These are phyloP conservation scores for Trichopoda pennipes DNA, from an alignment of 2,888 invertebrate species.

Conservation along the genomic window DNA sequence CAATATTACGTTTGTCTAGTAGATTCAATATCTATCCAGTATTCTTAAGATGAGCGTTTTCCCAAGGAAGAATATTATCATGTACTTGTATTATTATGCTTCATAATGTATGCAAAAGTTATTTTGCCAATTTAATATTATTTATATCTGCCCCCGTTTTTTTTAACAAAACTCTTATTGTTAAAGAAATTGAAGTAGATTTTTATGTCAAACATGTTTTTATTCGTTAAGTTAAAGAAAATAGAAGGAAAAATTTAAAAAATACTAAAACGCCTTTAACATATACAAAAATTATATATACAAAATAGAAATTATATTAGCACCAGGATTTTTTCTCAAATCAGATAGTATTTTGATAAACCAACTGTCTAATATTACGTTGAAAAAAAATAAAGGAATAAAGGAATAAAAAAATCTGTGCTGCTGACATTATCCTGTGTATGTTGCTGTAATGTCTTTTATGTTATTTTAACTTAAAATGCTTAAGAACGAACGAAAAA, in stretches of 20 bases:
- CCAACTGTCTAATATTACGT: constrained; percentile 35
- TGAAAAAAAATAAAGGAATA: no score
- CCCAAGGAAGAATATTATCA: not conserved
- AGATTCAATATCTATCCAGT: no score
- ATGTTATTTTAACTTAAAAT: constrained; percentile 42
- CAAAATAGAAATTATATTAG: constrained; percentile 7
- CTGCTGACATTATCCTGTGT: constrained; percentile 43
- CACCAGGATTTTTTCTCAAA: constrained; percentile 19
- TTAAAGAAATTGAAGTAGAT: constrained; percentile 57
- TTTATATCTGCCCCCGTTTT: not conserved
- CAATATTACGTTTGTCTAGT: no score
- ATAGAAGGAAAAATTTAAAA: not conserved
- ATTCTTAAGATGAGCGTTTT: no score
- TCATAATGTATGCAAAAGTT: constrained; percentile 57
- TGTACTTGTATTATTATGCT: constrained; percentile 2
- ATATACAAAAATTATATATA: not conserved
- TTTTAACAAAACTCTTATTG: constrained; percentile 10
- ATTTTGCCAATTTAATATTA: constrained; percentile 27
- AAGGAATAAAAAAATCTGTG: not conserved
- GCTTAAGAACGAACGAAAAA: not conserved
- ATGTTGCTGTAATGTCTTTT: constrained; percentile 54
- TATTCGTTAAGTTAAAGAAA: constrained; percentile 8
- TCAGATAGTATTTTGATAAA: constrained; percentile 54
- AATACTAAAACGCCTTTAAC: constrained; percentile 25
- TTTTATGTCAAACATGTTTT: constrained; percentile 59